A percentile compares a stretch with the other conserved stretches of the same genome.
These are phyloP conservation scores for Coptotermes formosanus DNA, from an alignment of 1,140 invertebrate genomes.

Conservation along the genomic window DNA sequence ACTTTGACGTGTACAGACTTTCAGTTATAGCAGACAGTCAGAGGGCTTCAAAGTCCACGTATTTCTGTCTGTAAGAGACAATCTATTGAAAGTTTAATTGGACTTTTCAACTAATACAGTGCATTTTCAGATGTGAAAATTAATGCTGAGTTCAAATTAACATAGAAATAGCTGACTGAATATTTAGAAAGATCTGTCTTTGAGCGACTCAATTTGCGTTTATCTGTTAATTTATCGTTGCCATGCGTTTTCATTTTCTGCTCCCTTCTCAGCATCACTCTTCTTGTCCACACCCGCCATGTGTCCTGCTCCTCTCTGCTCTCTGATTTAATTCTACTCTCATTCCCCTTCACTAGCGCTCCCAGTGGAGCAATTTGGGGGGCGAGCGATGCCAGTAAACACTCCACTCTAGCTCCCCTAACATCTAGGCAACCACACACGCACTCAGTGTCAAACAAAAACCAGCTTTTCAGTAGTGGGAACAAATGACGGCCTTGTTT, in stretches of 20 bases:
- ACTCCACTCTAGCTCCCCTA: conserved; percentile 9
- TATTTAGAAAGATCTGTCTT: background rate
- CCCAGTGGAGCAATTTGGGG: conserved; percentile 26
- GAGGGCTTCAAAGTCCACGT: no score
- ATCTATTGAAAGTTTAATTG: no score
- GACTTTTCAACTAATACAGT: background rate
- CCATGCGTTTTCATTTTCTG: conserved; percentile 6
- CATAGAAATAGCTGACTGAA: background rate
- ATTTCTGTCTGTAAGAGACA: no score
- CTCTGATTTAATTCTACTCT: conserved; percentile 27
- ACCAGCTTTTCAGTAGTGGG: conserved; percentile 10
- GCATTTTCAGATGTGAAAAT: background rate
- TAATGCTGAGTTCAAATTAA: background rate
- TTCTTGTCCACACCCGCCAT: background rate
- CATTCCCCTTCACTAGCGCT: conserved; percentile 20
- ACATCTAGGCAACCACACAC: conserved; percentile 16
- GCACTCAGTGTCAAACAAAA: conserved; percentile 7
- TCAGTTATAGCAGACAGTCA: no score
- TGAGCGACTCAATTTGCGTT: conserved; percentile 10
- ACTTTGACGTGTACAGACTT: no score
- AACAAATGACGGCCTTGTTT: conserved; percentile 2
- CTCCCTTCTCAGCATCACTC: background rate
- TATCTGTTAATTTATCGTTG: background rate
- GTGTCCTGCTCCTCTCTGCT: background rate
- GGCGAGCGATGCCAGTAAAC: conserved; percentile 17